phyloP scores from a whole-genome alignment of 2,888 invertebrate genomes.

The Microplitis deprimator region DNA sequence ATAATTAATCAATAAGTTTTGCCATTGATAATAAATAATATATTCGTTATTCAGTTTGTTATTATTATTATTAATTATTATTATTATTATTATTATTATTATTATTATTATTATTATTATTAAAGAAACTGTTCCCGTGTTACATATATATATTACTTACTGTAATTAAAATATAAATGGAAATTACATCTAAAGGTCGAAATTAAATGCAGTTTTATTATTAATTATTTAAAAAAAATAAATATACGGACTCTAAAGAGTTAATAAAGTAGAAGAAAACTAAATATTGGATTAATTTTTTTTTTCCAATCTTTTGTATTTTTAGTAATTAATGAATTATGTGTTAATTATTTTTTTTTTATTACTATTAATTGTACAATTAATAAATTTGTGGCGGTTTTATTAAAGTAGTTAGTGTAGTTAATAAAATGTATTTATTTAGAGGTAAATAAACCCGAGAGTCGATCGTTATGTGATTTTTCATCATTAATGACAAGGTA shows the following conservation, averaged over 20 bases:
- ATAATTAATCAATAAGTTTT: conserved; percentile 38
- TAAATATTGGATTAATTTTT: conserved; percentile 11
- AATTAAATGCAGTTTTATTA: conserved; percentile 20
- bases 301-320: neutral
- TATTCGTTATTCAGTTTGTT: conserved; percentile 19
- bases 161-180: neutral
- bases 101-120: neutral
- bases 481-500: neutral
- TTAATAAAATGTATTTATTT: conserved; percentile 24
- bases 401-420: neutral
- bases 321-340: neutral
- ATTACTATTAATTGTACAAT: neutral
- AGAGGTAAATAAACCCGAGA: conserved; percentile 13
- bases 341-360: neutral
- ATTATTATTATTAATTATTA: neutral
- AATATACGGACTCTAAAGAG: conserved; percentile 17
- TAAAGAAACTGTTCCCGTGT: conserved; percentile 25
- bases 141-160: conserved; percentile 23
- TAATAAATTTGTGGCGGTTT: conserved; percentile 14
- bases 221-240: conserved; percentile 1
- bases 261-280: conserved; percentile 15
- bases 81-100: neutral
- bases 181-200: conserved; percentile 1
- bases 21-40: conserved; percentile 33
- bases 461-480: conserved; percentile 1